Evolutionary conservation across 2,888 invertebrate genomes (phyloP).

Genomic region (Caenorhabditis sp.): DNA sequence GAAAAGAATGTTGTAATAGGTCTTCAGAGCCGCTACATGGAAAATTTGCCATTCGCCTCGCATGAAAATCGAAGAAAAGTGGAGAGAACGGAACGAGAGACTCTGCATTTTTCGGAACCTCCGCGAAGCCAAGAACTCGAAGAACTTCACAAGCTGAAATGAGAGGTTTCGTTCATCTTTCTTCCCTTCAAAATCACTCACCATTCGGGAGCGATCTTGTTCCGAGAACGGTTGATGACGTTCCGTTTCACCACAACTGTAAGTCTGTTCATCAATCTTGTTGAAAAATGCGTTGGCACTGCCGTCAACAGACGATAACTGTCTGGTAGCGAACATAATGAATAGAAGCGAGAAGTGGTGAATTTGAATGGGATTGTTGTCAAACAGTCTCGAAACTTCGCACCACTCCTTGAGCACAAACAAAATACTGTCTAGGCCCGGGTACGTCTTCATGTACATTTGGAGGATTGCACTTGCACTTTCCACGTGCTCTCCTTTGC

Average conservation of each 20-base stretch:
- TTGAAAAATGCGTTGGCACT: slow-evolving; percentile 39
- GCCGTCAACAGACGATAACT: slow-evolving; percentile 55
- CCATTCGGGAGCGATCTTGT: slow-evolving; percentile 38
- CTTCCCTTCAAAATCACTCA: no score
- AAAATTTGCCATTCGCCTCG: slow-evolving; percentile 67
- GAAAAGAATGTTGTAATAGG: slow-evolving; percentile 70
- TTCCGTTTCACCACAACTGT: not conserved
- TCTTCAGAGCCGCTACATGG: slow-evolving; percentile 62
- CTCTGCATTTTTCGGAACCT: slow-evolving; percentile 61
- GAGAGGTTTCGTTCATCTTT: no score
- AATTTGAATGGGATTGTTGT: slow-evolving; percentile 34
- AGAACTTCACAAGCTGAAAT: slow-evolving; percentile 59
- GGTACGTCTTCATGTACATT: slow-evolving; percentile 33
- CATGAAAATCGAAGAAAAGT: slow-evolving; percentile 59
- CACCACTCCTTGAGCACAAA: slow-evolving; percentile 67
- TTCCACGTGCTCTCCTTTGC: slow-evolving; percentile 17
- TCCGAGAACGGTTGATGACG: not conserved
- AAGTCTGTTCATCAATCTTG: slow-evolving; percentile 20
- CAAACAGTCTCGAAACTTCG: slow-evolving; percentile 38
- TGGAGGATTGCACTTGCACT: slow-evolving; percentile 30
- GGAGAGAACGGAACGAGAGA: slow-evolving; percentile 52
- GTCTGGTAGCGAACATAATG: slow-evolving; percentile 59
- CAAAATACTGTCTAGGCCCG: slow-evolving; percentile 60
- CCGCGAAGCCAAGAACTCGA: slow-evolving; percentile 67
- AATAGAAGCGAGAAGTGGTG: slow-evolving; percentile 61